phyloP scores from a whole-genome alignment of 2,888 invertebrate genomes.

The Kryphioiulus occultus region DNA sequence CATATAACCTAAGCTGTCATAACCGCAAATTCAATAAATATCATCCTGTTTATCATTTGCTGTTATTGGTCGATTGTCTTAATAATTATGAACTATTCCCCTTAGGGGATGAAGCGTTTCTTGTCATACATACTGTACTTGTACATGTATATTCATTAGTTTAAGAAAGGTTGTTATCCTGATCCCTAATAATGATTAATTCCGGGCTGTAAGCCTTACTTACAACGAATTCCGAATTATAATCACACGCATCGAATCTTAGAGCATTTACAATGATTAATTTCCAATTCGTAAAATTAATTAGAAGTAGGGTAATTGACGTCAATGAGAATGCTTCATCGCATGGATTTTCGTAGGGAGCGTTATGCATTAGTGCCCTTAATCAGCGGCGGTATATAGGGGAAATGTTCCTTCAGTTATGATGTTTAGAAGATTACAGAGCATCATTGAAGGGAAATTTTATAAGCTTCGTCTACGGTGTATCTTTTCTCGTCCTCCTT shows the following conservation, averaged over 20 bases:
- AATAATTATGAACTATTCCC: background rate
- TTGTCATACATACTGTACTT: too few relatives aligned
- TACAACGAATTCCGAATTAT: conserved; percentile 21
- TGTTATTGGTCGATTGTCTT: background rate
- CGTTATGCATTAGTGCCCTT: conserved; percentile 20
- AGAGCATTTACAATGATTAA: conserved; percentile 30
- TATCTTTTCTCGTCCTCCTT: background rate
- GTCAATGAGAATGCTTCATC: conserved; percentile 1
- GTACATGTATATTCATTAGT: background rate
- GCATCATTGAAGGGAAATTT: conserved; percentile 14
- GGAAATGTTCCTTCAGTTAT: conserved; percentile 27
- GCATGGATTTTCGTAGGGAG: background rate
- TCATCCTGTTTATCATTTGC: background rate
- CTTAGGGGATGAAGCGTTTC: too few relatives aligned
- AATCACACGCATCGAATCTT: conserved; percentile 36
- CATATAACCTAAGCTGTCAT: too few relatives aligned
- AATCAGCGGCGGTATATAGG: conserved; percentile 12
- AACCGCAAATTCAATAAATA: too few relatives aligned
- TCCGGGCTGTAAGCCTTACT: conserved; percentile 3
- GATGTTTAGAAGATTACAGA: conserved; percentile 20
- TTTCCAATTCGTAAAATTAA: conserved; percentile 32
- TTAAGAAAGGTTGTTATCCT: background rate
- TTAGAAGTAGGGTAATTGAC: conserved; percentile 37
- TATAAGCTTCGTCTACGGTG: background rate
- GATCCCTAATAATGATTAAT: conserved; percentile 20